Evolutionary conservation across 2,797 vertebrate species (phyloP).

Genomic region (Chelon labrosus): DNA sequence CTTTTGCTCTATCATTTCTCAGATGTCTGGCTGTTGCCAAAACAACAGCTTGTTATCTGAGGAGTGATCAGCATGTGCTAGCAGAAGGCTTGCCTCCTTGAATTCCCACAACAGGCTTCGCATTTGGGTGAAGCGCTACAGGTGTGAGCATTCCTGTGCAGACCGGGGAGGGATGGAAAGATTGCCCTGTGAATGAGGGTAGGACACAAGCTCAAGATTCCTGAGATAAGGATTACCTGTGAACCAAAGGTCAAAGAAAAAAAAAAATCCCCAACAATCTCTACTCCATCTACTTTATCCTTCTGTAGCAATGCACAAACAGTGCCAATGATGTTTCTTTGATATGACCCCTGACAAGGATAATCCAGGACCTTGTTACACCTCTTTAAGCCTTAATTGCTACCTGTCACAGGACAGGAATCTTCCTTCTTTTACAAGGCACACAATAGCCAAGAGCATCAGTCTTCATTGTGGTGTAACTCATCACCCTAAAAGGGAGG

Average conservation of each 20-base stretch:
- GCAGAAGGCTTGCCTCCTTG: constrained; percentile 48
- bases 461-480: constrained; percentile 73
- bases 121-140: constrained; percentile 61
- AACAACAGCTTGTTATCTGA: constrained; percentile 78
- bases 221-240: constrained; percentile 63
- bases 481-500: constrained; percentile 68
- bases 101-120: constrained; percentile 62
- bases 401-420: constrained; percentile 78
- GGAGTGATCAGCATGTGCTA: constrained; percentile 67
- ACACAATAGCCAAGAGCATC: constrained; percentile 67
- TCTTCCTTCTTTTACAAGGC: constrained; percentile 67
- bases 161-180: constrained; percentile 60
- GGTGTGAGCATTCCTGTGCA: constrained; percentile 75
- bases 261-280: constrained; percentile 34
- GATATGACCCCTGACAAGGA: constrained; percentile 63
- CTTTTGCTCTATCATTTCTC: constrained; percentile 71
- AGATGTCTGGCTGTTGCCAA: constrained; percentile 76
- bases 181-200: constrained; percentile 63
- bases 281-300: constrained; percentile 46
- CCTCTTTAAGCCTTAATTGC: constrained; percentile 79
- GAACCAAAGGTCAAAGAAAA: constrained; percentile 61
- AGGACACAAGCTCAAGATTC: constrained; percentile 65
- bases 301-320: constrained; percentile 46
- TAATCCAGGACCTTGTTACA: constrained; percentile 72
- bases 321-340: constrained; percentile 43